phyloP scores from a whole-genome alignment of 2,888 invertebrate genomes.

The Nowickia ferox region DNA sequence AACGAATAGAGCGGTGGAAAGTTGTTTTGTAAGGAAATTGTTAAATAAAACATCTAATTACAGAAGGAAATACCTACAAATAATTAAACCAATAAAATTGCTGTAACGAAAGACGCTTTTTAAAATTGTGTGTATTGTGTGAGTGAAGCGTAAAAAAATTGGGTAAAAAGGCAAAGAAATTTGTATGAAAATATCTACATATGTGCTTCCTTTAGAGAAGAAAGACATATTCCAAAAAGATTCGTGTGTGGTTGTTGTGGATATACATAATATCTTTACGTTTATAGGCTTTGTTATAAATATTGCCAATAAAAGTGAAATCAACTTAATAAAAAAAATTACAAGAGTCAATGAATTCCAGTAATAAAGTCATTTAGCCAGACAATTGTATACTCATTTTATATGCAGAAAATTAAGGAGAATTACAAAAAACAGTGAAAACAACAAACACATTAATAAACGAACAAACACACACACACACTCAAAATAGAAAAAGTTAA shows the following conservation, averaged over 20 bases:
- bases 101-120: conserved; percentile 30
- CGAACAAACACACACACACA: conserved; percentile 16
- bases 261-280: background rate
- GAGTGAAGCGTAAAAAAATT: conserved; percentile 6
- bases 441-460: conserved; percentile 5
- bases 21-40: conserved; percentile 26
- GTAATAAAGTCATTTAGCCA: conserved; percentile 39
- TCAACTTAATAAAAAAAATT: conserved; percentile 31
- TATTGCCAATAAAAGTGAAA: conserved; percentile 45
- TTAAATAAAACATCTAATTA: background rate
- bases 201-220: background rate
- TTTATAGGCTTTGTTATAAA: conserved; percentile 3
- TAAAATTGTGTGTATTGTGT: conserved; percentile 33
- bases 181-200: background rate
- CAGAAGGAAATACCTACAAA: background rate
- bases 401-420: conserved; percentile 44
- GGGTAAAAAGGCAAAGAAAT: conserved; percentile 12
- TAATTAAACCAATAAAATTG: conserved; percentile 31
- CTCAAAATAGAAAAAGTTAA: conserved; percentile 61
- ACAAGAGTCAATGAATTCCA: conserved; percentile 44
- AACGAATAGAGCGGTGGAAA: conserved; percentile 61
- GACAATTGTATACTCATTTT: conserved; percentile 28
- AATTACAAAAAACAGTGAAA: conserved; percentile 24
- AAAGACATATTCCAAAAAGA: background rate
- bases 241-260: background rate